Conservation (phyloP, 2,797 vertebrate genomes). For the Galagoides demidoff region DNA sequence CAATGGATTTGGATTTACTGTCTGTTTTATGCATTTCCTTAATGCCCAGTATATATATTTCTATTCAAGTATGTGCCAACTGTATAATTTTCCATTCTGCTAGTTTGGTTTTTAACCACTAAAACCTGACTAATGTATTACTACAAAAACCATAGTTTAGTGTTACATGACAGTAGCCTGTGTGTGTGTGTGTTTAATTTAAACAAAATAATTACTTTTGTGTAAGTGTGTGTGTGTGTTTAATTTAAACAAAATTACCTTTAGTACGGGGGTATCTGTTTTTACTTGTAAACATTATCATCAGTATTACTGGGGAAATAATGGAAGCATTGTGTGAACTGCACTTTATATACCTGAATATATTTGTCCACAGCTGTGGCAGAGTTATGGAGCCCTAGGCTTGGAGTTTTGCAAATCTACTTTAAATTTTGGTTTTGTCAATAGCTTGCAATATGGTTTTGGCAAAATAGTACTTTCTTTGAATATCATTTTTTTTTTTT, state of each 20-base stretch:
- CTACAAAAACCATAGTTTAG: not conserved
- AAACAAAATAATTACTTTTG: not conserved
- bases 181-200: not conserved
- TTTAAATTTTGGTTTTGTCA: not conserved
- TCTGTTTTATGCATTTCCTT: not conserved
- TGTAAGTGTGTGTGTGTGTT: no score
- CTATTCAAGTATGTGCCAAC: not conserved
- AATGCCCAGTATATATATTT: not conserved
- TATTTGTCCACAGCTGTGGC: not conserved
- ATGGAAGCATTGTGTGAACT: not conserved
- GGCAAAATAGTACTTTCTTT: not conserved
- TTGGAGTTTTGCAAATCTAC: not conserved
- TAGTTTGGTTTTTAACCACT: not conserved
- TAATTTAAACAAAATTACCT: not conserved
- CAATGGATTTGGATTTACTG: not conserved
- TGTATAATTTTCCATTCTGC: not conserved
- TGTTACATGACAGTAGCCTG: not conserved
- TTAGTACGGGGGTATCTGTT: not conserved
- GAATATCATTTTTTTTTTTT: not conserved
- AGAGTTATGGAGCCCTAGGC: not conserved
- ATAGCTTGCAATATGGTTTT: not conserved
- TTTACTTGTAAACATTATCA: conserved; percentile 23
- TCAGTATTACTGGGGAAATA: not conserved
- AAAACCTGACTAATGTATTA: not conserved
- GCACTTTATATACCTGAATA: not conserved